phyloP scores from a whole-genome alignment of 2,888 invertebrate species.

The Rhimphoctona megacephalus region DNA sequence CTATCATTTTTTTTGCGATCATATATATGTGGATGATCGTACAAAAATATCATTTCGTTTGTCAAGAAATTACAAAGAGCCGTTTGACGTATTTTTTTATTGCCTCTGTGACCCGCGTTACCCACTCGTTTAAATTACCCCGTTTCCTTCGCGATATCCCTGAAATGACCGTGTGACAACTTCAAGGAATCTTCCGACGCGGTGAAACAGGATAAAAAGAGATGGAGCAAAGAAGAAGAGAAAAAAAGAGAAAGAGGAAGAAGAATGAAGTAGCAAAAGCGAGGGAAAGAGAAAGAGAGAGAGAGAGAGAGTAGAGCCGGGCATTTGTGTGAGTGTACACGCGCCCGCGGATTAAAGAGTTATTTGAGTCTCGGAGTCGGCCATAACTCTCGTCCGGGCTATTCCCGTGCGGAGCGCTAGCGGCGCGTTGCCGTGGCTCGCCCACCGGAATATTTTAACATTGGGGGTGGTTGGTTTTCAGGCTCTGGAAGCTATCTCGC shows the following conservation, averaged over 20 bases:
- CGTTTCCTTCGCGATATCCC: constrained; percentile 2
- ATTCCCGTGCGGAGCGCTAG: constrained; percentile 81
- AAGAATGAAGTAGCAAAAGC: constrained; percentile 28
- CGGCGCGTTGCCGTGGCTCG: constrained; percentile 74
- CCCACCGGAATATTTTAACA: constrained; percentile 84
- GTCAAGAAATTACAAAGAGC: background rate
- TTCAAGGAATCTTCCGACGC: constrained; percentile 60
- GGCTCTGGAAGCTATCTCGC: constrained; percentile 63
- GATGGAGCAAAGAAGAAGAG: constrained; percentile 39
- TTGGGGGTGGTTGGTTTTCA: constrained; percentile 82
- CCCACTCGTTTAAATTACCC: constrained; percentile 8
- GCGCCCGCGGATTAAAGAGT: constrained; percentile 84
- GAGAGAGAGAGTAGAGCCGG: constrained; percentile 29
- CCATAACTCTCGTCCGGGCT: constrained; percentile 83
- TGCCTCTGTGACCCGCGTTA: background rate
- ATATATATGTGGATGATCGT: too few species aligned
- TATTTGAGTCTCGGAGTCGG: constrained; percentile 84
- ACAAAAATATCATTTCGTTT: background rate
- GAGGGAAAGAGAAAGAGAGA: constrained; percentile 29
- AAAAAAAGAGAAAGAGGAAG: constrained; percentile 42
- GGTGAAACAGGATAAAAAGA: constrained; percentile 41
- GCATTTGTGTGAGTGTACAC: constrained; percentile 77
- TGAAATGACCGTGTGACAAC: constrained; percentile 57
- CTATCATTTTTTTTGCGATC: background rate
- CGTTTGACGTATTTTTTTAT: background rate